A percentile compares a stretch with the other conserved stretches of the same genome.
phyloP scores from a whole-genome alignment of 2,113 vertebrate genomes.

The Rhea pennata region DNA sequence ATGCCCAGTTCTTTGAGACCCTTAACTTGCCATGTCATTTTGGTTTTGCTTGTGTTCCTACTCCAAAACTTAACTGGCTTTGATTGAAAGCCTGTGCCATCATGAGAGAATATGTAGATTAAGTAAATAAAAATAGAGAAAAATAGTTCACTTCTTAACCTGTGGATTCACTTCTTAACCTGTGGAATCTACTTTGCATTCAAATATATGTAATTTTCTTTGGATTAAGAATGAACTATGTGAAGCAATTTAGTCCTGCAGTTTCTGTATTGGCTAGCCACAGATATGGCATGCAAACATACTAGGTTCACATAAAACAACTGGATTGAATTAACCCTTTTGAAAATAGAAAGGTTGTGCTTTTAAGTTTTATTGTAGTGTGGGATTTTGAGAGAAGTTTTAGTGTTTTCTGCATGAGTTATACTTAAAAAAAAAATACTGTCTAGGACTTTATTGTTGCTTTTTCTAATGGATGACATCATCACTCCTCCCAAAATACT shows the following conservation, averaged over 20 bases:
- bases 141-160: not conserved
- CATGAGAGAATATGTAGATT: not conserved
- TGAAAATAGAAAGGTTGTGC: not conserved
- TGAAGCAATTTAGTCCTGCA: not conserved
- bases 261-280: not conserved
- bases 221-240: not conserved
- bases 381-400: not conserved
- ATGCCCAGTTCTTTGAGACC: not conserved
- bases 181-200: not conserved
- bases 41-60: not conserved
- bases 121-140: not conserved
- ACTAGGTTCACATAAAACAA: not conserved
- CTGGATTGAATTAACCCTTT: not conserved
- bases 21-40: not conserved
- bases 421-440: not conserved
- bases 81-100: not conserved
- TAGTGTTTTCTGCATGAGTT: fast-evolving
- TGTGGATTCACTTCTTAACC: not conserved
- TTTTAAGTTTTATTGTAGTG: not conserved
- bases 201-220: not conserved
- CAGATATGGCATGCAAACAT: not conserved
- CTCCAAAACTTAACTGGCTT: not conserved
- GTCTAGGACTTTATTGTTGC: not conserved
- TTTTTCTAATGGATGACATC: not conserved
- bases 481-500: not conserved